phyloP scores from a whole-genome alignment of 2,888 invertebrate species.

The Acheta domesticus region DNA sequence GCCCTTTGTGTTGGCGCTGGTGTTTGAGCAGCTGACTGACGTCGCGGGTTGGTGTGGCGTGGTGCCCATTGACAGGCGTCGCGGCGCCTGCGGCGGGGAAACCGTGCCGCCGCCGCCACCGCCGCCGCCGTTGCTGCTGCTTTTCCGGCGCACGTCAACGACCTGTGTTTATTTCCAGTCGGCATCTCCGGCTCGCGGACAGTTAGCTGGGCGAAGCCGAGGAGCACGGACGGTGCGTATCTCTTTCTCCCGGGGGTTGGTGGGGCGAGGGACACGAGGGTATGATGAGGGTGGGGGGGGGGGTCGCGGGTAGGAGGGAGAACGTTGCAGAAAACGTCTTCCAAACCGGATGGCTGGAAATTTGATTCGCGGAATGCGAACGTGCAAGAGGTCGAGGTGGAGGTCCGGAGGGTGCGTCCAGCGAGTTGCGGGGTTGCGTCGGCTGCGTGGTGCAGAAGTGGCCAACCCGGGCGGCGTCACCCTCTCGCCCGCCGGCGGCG shows the following conservation, averaged over 20 bases:
- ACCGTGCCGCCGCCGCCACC: neutral
- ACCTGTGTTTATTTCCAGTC: neutral
- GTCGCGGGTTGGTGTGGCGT: too few species aligned
- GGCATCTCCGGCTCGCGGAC: neutral
- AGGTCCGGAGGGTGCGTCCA: neutral
- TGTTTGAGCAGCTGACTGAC: too few species aligned
- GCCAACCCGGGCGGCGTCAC: neutral
- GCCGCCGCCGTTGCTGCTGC: too few species aligned
- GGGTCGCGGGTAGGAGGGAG: neutral
- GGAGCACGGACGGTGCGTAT: neutral
- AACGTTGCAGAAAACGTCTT: neutral
- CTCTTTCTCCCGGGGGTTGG: neutral
- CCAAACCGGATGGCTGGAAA: neutral
- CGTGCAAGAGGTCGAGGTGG: neutral
- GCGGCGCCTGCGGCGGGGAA: neutral
- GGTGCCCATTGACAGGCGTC: too few species aligned
- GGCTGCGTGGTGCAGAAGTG: too few species aligned
- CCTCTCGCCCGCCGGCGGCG: too few species aligned
- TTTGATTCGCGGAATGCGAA: neutral
- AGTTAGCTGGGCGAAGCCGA: too few species aligned
- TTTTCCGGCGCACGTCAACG: slow-evolving; percentile 8
- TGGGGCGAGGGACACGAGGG: neutral
- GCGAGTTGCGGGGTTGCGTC: neutral
- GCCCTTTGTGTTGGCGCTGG: too few species aligned
- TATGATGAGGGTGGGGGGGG: neutral